A percentile compares a stretch with the other conserved stretches of the same genome.
phyloP scores from a whole-genome alignment of 2,888 invertebrate species.

The Molorchus minor region DNA sequence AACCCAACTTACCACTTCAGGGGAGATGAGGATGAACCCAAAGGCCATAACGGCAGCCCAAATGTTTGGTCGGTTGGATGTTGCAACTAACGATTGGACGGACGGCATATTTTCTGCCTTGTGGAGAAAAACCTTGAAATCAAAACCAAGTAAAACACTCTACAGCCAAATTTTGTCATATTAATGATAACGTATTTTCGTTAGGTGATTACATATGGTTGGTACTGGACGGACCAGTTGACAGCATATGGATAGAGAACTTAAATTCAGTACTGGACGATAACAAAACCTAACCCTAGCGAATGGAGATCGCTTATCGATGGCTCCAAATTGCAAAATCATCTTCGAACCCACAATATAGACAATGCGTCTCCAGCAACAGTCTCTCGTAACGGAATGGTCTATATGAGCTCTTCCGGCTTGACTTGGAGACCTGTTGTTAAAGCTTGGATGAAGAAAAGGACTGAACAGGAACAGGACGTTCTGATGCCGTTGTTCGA shows the following conservation, averaged over 20 bases:
- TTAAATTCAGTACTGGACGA: conserved; percentile 96
- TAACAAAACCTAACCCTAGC: conserved; percentile 95
- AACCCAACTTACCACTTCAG: too few species aligned
- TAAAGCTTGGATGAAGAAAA: conserved; percentile 81
- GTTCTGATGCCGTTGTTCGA: conserved; percentile 81
- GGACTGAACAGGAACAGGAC: conserved; percentile 66
- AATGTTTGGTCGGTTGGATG: conserved; percentile 96
- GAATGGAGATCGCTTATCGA: conserved; percentile 93
- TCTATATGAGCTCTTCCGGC: conserved; percentile 97
- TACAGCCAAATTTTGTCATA: too few species aligned
- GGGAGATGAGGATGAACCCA: conserved; percentile 99
- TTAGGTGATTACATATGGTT: conserved; percentile 89
- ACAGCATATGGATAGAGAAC: conserved; percentile 98
- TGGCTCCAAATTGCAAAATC: conserved; percentile 94
- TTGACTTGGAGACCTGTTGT: conserved; percentile 92
- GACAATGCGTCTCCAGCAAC: conserved; percentile 98
- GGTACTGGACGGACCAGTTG: conserved; percentile 95
- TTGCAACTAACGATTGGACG: conserved; percentile 98
- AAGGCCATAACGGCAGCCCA: conserved; percentile 97
- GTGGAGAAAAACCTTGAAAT: conserved; percentile 92
- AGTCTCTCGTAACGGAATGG: conserved; percentile 76
- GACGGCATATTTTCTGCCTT: conserved; percentile 97
- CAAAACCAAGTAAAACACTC: conserved; percentile 75
- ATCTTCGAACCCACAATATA: conserved; percentile 98
- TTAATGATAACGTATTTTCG: neutral